A percentile compares a stretch with the other conserved stretches of the same genome.
Conservation (phyloP, 2,797 vertebrate genomes). For the Pseudochirops cupreus region DNA sequence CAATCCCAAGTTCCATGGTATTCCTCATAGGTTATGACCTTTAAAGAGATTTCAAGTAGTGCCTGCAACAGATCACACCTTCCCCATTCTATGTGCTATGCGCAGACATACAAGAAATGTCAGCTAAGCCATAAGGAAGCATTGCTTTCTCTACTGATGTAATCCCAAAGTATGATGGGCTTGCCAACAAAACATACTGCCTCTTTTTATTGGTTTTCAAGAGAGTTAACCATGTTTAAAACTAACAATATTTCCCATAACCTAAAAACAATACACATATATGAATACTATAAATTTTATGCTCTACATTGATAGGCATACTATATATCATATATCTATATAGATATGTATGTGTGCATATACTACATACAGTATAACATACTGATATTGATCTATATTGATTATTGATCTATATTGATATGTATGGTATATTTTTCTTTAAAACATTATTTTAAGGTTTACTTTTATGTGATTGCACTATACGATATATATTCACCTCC, state of each 20-base stretch:
- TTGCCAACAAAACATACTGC: constrained; percentile 34
- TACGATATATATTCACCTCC: neutral
- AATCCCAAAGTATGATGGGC: neutral
- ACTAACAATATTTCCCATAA: neutral
- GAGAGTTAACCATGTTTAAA: constrained; percentile 38
- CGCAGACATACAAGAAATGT: neutral
- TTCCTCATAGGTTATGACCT: constrained; percentile 3
- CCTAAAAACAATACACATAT: neutral
- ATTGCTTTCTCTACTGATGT: constrained; percentile 9
- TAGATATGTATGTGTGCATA: neutral
- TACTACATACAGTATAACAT: no score
- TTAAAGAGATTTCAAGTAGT: neutral
- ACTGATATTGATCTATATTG: no score
- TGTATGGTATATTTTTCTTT: neutral
- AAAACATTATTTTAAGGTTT: neutral
- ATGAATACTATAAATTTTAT: neutral
- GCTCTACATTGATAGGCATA: neutral
- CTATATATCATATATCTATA: neutral
- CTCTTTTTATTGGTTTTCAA: constrained; percentile 20
- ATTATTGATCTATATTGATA: no score
- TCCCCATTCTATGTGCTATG: constrained; percentile 26
- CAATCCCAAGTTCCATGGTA: neutral
- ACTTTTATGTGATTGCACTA: neutral
- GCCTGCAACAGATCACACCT: neutral
- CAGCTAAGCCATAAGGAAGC: constrained; percentile 13